Conservation (phyloP, 2,888 invertebrate genomes). For the Oscheius sp. region DNA sequence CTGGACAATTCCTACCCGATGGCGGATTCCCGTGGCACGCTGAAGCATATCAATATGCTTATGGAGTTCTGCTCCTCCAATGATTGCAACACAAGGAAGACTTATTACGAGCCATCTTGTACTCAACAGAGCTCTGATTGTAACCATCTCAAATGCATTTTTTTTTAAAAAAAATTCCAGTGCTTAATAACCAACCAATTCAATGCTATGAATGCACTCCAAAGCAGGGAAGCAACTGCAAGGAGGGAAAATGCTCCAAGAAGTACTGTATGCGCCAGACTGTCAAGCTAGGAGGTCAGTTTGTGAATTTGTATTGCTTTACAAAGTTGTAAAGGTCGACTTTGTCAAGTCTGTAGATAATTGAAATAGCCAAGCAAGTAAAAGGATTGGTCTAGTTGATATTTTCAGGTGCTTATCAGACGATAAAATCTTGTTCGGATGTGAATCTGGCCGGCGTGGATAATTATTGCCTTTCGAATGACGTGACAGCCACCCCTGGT, state of each 20-base stretch:
- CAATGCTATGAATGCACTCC: constrained; percentile 52
- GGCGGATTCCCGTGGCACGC: constrained; percentile 35
- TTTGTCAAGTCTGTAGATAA: too few species aligned
- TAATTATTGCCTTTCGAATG: constrained; percentile 39
- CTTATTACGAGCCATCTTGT: constrained; percentile 23
- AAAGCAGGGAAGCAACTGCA: constrained; percentile 44
- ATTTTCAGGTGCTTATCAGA: constrained; percentile 39
- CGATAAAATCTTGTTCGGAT: constrained; percentile 48
- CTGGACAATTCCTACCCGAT: constrained; percentile 39
- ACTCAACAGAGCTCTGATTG: not conserved
- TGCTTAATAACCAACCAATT: constrained; percentile 37
- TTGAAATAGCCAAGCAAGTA: too few species aligned
- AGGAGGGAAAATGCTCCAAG: constrained; percentile 46
- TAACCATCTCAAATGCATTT: not conserved
- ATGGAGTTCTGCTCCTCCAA: constrained; percentile 34
- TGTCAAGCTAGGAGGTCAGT: constrained; percentile 37
- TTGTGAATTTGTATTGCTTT: not conserved
- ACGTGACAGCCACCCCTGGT: constrained; percentile 44
- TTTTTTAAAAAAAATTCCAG: constrained; percentile 24
- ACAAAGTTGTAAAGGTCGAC: not conserved
- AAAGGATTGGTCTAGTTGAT: too few species aligned
- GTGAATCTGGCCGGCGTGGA: constrained; percentile 49
- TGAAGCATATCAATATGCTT: constrained; percentile 36
- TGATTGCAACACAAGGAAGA: not conserved
- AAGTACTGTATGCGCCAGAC: constrained; percentile 52